phyloP scores from a whole-genome alignment of 64 coral and sea anemone genomes.

The Porites lutea region DNA sequence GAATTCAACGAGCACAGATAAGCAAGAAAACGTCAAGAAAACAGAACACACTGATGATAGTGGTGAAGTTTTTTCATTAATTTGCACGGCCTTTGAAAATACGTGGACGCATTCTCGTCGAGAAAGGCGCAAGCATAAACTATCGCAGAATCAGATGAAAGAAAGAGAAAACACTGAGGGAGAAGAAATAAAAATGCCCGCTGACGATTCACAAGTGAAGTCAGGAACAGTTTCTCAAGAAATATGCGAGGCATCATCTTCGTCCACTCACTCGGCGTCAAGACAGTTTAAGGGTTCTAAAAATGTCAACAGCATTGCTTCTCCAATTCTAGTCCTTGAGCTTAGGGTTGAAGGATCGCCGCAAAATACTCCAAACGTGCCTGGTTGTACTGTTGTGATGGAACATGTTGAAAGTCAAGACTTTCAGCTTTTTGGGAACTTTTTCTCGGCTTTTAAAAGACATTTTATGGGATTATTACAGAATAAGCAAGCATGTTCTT shows the following conservation, averaged over 20 bases:
- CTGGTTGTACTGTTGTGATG: slow-evolving; percentile 34
- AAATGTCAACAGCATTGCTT: background rate
- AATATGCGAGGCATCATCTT: background rate
- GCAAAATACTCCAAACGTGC: background rate
- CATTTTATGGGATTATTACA: slow-evolving; percentile 1
- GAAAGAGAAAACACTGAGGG: background rate
- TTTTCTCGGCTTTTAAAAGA: slow-evolving; percentile 64
- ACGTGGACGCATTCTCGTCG: slow-evolving; percentile 72
- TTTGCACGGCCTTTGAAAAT: slow-evolving; percentile 55
- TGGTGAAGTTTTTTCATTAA: background rate
- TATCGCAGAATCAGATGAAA: background rate
- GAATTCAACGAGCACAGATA: background rate
- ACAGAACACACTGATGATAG: background rate
- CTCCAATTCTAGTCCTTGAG: slow-evolving; percentile 28
- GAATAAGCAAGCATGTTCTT: background rate
- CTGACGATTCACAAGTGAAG: background rate
- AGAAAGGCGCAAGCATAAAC: slow-evolving; percentile 38
- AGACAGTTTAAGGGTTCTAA: background rate
- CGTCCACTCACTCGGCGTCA: background rate
- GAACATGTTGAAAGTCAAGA: slow-evolving; percentile 46
- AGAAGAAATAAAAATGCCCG: background rate
- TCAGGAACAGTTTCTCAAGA: background rate
- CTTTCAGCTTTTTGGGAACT: slow-evolving; percentile 61
- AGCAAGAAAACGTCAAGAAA: background rate
- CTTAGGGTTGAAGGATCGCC: background rate